Conservation (phyloP, 1,140 invertebrate species). For the Pseudomyrmex flavicornis region DNA sequence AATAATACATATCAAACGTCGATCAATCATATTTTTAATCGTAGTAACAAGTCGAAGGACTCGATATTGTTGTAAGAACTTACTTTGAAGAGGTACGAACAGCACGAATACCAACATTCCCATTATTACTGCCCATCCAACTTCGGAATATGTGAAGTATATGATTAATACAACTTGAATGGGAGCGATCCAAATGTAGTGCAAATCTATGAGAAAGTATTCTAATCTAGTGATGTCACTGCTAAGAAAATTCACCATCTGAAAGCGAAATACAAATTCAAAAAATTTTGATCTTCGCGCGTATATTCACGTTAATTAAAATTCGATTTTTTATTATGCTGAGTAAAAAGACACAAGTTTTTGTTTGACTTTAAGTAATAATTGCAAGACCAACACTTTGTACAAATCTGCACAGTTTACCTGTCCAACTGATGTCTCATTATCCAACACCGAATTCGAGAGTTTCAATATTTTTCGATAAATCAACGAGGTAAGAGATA, state of each 20-base stretch:
- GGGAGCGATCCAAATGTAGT: conserved; percentile 93
- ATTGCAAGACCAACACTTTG: background rate
- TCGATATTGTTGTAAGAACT: conserved; percentile 31
- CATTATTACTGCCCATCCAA: conserved; percentile 90
- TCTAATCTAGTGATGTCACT: conserved; percentile 94
- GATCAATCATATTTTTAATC: too few relatives aligned
- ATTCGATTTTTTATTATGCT: background rate
- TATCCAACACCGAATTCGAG: conserved; percentile 70
- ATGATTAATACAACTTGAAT: conserved; percentile 91
- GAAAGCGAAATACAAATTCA: conserved; percentile 85
- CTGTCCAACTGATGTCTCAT: conserved; percentile 80
- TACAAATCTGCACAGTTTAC: conserved; percentile 45
- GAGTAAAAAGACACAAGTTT: background rate
- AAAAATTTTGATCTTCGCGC: too few relatives aligned
- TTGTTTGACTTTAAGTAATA: background rate
- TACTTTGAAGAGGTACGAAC: conserved; percentile 94
- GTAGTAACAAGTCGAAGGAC: background rate
- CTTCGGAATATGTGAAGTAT: conserved; percentile 91
- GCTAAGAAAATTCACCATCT: conserved; percentile 96
- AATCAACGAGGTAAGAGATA: conserved; percentile 92
- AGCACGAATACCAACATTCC: conserved; percentile 92
- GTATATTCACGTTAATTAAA: background rate
- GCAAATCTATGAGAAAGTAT: conserved; percentile 88
- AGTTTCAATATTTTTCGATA: conserved; percentile 90
- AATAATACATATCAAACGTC: too few relatives aligned